A percentile compares a stretch with the other conserved stretches of the same genome.
Conservation (phyloP, 2,888 invertebrate species). For the Drosophila cracens region DNA sequence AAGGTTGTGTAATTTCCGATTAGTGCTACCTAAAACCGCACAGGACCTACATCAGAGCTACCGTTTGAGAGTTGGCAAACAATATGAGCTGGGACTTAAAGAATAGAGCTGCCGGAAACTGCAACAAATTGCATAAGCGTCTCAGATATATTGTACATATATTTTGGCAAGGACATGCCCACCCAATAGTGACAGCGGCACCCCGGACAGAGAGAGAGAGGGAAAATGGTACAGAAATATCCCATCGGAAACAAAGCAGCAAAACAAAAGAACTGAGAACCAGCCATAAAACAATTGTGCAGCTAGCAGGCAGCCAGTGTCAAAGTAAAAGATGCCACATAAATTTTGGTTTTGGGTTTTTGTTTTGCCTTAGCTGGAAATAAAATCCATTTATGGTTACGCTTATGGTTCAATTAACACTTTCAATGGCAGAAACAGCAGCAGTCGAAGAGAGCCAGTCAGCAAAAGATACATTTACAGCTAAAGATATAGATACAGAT, state of each 20-base stretch:
- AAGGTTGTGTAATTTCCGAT: slow-evolving; percentile 55
- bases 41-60: slow-evolving; percentile 41
- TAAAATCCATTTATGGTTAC: slow-evolving; percentile 83
- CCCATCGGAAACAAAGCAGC: slow-evolving; percentile 36
- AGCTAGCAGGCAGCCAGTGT: slow-evolving; percentile 3
- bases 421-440: slow-evolving; percentile 62
- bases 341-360: slow-evolving; percentile 66
- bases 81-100: slow-evolving; percentile 44
- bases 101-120: slow-evolving; percentile 53
- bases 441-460: slow-evolving; percentile 14
- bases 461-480: slow-evolving; percentile 13
- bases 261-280: slow-evolving; percentile 42
- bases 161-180: slow-evolving; percentile 70
- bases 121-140: slow-evolving; percentile 78
- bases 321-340: slow-evolving; percentile 49
- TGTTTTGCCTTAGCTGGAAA: slow-evolving; percentile 73
- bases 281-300: slow-evolving; percentile 67
- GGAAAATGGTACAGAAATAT: slow-evolving; percentile 15
- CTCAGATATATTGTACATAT: slow-evolving; percentile 25
- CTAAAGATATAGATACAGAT: slow-evolving; percentile 10
- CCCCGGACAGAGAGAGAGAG: slow-evolving; percentile 16
- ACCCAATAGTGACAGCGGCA: slow-evolving; percentile 58
- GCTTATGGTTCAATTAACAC: slow-evolving; percentile 83
- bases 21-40: slow-evolving; percentile 38
- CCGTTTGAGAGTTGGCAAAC: slow-evolving; percentile 53